Conservation (phyloP, 2,888 invertebrate genomes). For the Thymelicus acteon region DNA sequence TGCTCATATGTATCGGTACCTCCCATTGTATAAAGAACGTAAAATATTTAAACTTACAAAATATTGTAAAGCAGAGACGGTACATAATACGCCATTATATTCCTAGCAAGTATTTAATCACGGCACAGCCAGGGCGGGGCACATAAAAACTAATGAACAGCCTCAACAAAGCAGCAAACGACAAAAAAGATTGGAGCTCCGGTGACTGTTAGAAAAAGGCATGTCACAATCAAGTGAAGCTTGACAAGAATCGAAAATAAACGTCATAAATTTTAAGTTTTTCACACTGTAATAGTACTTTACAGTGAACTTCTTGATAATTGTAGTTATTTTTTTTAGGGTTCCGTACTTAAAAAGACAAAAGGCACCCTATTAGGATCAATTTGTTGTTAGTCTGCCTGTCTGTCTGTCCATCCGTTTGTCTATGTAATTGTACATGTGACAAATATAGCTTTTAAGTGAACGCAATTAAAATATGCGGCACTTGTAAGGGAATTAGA, state of each 20-base stretch:
- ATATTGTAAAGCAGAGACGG: neutral
- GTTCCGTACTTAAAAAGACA: too few species aligned
- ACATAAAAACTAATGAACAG: constrained; percentile 23
- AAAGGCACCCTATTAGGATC: too few species aligned
- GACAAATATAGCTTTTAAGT: too few species aligned
- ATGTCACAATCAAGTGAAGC: constrained; percentile 23
- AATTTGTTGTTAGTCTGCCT: too few species aligned
- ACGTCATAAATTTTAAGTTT: constrained; percentile 3
- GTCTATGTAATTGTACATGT: too few species aligned
- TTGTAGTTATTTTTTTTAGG: too few species aligned
- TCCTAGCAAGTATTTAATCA: constrained; percentile 18
- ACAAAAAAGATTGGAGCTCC: constrained; percentile 28
- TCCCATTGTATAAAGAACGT: too few species aligned
- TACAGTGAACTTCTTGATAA: constrained; percentile 19
- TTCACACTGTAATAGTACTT: neutral
- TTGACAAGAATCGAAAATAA: constrained; percentile 11
- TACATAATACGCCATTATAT: constrained; percentile 3
- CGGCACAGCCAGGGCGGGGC: constrained; percentile 6
- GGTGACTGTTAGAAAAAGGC: constrained; percentile 23
- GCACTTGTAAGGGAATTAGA: too few species aligned
- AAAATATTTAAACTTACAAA: neutral
- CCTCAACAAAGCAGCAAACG: constrained; percentile 22
- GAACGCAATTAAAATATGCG: too few species aligned
- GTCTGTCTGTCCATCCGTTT: too few species aligned
- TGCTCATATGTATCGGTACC: too few species aligned